A percentile compares a stretch with the other conserved stretches of the same genome.
Conservation (phyloP, 2,888 invertebrate species). For the Brachyptera risi region DNA sequence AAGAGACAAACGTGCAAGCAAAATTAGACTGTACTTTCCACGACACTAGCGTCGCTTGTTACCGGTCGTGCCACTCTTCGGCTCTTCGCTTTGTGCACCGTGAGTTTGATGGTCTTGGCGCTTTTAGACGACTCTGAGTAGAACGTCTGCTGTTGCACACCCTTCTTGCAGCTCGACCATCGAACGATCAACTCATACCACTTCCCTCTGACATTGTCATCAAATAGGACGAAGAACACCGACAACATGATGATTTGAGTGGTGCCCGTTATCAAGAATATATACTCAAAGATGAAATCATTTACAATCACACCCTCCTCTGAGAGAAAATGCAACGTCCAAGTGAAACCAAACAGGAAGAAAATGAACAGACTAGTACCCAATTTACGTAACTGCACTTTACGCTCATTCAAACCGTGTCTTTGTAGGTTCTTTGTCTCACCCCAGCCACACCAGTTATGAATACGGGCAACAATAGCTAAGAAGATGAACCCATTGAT, state of each 20-base stretch:
- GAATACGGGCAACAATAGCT: background rate
- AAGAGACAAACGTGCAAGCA: too few species aligned
- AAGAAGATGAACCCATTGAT: constrained; percentile 16
- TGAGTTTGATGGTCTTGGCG: too few species aligned
- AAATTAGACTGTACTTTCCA: too few species aligned
- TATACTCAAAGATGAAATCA: background rate
- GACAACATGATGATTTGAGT: background rate
- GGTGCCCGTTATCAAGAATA: background rate
- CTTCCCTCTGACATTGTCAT: background rate
- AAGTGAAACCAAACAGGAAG: background rate
- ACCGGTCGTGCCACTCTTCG: too few species aligned
- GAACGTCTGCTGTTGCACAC: too few species aligned
- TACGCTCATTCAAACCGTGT: background rate
- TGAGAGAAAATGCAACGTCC: background rate
- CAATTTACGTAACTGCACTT: background rate
- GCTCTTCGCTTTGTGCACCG: too few species aligned
- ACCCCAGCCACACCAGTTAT: background rate
- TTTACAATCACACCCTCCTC: background rate
- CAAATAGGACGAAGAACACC: background rate
- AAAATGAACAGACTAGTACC: background rate
- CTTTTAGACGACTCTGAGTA: too few species aligned
- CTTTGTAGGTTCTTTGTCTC: background rate
- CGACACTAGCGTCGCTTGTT: too few species aligned
- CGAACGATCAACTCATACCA: background rate
- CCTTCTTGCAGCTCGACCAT: too few species aligned